Base-by-base conservation (phyloP, 2,113 vertebrate species). In the Hemibagrus wyckioides region DNA sequence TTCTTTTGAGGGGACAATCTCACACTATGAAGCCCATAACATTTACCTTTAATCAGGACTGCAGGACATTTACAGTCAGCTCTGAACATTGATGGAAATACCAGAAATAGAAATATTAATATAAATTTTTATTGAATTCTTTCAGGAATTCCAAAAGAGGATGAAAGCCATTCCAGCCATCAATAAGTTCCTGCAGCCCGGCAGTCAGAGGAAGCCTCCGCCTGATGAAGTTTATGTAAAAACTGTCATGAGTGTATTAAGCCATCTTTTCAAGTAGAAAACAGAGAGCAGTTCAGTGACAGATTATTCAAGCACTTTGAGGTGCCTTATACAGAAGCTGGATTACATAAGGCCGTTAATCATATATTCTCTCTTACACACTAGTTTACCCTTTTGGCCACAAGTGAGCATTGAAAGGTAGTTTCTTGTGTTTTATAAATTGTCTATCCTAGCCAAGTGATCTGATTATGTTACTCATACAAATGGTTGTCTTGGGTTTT, bases 141-240 rank as follows among this genome's bases (percentile, higher is more conserved):
- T 88, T 14, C 92, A 99, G 98, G 92, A 94, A 83, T 98, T 98
- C 91, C 97, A 98, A 93, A 93, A 91, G 57, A 97, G 95, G 93
- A 95, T 94, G 92, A 95, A 90, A 52, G 90, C 44, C 30, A 89
- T 96, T 25, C 94, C 96, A 1, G 95, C 94, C 33, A 95, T 99
- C 90, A 92, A 92, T 48, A 96, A 93, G 89, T 98, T 97, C 92
- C 91, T 99, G 90, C 93, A 97, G 90, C 97, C 96, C 4, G 97
- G 96, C 75, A 98, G 98, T 91, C 95, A 96, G 90, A 96, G 95
- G 87, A 97, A 97, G 90, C 92, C 91, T 0, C 94, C 87, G 28
- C 36, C 92, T 0, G 96, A 97, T 83, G 94, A 94, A 0, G 89
- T 39, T 0, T 95, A 91, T 2, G 0, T 94, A 4, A 92, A 94